These are phyloP conservation scores for Brachypteracias leptosomus DNA, from an alignment of 2,113 vertebrate species.

Conservation along the genomic window DNA sequence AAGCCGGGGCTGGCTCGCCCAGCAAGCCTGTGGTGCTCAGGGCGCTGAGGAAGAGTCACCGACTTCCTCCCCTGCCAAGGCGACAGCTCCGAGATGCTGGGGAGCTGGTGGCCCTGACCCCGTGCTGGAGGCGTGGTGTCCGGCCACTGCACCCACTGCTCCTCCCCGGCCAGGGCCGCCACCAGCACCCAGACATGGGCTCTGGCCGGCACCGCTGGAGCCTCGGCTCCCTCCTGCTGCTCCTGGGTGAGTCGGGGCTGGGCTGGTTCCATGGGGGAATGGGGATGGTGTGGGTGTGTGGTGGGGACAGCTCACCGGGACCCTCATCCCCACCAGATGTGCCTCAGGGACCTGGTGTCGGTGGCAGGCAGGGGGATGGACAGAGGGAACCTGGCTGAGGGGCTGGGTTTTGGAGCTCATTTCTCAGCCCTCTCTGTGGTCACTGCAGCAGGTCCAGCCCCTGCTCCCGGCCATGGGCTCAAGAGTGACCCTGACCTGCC, in stretches of 20 bases:
- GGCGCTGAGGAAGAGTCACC: background rate
- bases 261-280: background rate
- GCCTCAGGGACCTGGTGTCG: fast-evolving
- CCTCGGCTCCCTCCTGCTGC: background rate
- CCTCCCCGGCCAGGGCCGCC: background rate
- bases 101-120: background rate
- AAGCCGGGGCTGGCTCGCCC: too few relatives aligned
- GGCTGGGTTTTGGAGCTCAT: too few relatives aligned
- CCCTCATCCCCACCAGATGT: fast-evolving
- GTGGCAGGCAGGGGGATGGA: background rate
- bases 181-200: background rate
- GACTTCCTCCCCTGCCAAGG: background rate
- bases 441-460: background rate
- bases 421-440: background rate
- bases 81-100: background rate
- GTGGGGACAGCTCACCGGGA: too few relatives aligned
- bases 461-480: fast-evolving
- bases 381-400: background rate
- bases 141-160: fast-evolving
- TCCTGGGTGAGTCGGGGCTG: background rate
- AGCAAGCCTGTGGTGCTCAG: background rate
- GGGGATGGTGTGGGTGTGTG: background rate
- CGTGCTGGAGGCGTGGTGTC: background rate
- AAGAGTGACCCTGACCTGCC: background rate
- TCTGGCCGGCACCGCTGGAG: fast-evolving